These are phyloP conservation scores for Yponomeuta cagnagella DNA, from an alignment of 2,888 invertebrate genomes.

Conservation along the genomic window DNA sequence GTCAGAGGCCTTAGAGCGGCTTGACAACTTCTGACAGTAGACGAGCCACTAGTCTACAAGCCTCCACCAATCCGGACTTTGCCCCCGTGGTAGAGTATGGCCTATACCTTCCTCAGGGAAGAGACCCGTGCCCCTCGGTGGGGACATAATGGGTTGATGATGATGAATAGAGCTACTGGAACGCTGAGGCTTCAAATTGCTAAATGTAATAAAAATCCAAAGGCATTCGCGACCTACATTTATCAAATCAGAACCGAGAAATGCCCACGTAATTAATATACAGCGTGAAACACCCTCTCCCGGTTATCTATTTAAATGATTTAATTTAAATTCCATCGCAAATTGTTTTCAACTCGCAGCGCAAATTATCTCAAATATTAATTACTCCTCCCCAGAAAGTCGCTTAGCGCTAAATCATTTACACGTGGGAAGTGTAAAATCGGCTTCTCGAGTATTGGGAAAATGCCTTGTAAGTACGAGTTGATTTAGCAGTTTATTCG, in stretches of 20 bases:
- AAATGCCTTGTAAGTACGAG: background rate
- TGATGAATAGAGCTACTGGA: too few relatives aligned
- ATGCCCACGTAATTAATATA: background rate
- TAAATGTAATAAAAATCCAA: background rate
- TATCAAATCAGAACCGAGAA: background rate
- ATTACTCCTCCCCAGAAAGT: constrained; percentile 7
- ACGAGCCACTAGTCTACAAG: too few relatives aligned
- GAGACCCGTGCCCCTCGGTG: too few relatives aligned
- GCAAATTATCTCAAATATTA: constrained; percentile 8
- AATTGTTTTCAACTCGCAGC: constrained; percentile 9
- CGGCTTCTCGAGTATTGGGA: background rate
- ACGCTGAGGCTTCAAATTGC: background rate
- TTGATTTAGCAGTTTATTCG: too few relatives aligned
- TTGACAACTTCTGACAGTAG: too few relatives aligned
- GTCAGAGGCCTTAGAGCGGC: too few relatives aligned
- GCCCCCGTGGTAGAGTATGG: too few relatives aligned
- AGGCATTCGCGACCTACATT: background rate
- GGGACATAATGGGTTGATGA: too few relatives aligned
- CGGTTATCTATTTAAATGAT: constrained; percentile 8
- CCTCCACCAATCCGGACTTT: too few relatives aligned
- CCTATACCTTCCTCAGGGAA: too few relatives aligned
- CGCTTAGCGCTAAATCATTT: background rate
- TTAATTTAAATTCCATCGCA: constrained; percentile 11
- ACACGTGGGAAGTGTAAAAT: background rate
- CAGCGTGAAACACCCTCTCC: background rate